Conservation (phyloP, 2,797 vertebrate species). For the Megalops cyprinoides region DNA sequence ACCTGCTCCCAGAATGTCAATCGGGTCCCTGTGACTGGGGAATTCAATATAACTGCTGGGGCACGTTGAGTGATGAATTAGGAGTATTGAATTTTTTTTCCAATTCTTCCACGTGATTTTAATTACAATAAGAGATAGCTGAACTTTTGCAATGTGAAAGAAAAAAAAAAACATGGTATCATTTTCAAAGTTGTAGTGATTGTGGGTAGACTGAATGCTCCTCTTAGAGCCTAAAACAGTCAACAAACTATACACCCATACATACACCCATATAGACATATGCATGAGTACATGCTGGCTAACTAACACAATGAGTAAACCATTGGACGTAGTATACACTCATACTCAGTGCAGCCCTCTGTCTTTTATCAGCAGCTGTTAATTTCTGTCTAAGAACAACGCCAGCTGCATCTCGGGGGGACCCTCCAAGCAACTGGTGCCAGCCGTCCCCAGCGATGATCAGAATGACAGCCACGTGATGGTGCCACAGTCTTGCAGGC, state of each 20-base stretch:
- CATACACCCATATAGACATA: background rate
- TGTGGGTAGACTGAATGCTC: too few relatives aligned
- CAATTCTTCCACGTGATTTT: background rate
- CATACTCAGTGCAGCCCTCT: background rate
- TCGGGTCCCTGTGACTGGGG: conserved; percentile 9
- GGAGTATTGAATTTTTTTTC: background rate
- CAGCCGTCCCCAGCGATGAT: conserved; percentile 10
- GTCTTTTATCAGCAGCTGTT: conserved; percentile 54
- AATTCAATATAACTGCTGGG: background rate
- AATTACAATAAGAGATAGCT: too few relatives aligned
- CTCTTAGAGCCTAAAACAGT: too few relatives aligned
- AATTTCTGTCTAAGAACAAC: conserved; percentile 38
- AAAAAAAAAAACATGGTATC: background rate
- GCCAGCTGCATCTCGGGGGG: conserved; percentile 61
- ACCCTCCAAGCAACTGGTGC: conserved; percentile 49
- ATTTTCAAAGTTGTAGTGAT: too few relatives aligned
- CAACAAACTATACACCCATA: too few relatives aligned
- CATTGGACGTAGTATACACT: background rate
- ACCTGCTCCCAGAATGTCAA: conserved; percentile 31
- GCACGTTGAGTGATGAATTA: background rate
- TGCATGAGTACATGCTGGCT: background rate
- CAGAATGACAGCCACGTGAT: conserved; percentile 16
- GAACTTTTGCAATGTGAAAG: too few relatives aligned
- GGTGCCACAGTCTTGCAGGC: background rate
- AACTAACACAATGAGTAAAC: conserved; percentile 4